Evolutionary conservation across 2,113 vertebrate genomes (phyloP).

Genomic region (Phalacrocorax pelagicus): DNA sequence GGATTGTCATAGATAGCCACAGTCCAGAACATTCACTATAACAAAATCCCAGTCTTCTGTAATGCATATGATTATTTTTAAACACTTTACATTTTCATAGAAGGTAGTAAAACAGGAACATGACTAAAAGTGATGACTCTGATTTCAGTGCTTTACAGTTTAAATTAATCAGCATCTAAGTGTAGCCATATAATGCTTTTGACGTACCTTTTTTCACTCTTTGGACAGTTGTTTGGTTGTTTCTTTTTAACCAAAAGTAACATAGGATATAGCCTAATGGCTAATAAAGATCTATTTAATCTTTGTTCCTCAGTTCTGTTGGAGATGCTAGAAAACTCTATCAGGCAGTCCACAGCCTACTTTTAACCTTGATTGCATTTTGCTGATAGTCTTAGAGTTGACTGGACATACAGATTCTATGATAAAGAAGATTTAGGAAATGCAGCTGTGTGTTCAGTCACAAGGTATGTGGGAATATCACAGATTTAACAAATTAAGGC

Average conservation of each 20-base stretch:
- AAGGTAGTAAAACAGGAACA: neutral
- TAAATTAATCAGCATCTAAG: neutral
- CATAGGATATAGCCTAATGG: neutral
- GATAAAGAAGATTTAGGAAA: neutral
- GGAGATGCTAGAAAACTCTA: neutral
- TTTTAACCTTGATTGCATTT: neutral
- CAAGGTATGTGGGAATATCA: neutral
- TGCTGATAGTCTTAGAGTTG: neutral
- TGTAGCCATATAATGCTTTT: neutral
- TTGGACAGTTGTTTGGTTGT: neutral
- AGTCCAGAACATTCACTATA: neutral
- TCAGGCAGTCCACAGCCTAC: neutral
- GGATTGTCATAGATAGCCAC: neutral
- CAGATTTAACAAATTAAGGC: neutral
- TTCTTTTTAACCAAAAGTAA: neutral
- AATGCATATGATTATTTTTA: neutral
- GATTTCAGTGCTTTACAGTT: neutral
- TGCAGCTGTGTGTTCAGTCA: neutral
- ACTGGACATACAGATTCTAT: neutral
- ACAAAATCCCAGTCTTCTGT: neutral
- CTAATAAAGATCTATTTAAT: neutral
- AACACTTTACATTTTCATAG: neutral
- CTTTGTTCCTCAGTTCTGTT: neutral
- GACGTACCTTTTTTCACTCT: neutral
- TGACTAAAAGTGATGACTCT: neutral